Evolutionary conservation across 2,888 invertebrate genomes (phyloP).

Genomic region (Fragum sueziense): DNA sequence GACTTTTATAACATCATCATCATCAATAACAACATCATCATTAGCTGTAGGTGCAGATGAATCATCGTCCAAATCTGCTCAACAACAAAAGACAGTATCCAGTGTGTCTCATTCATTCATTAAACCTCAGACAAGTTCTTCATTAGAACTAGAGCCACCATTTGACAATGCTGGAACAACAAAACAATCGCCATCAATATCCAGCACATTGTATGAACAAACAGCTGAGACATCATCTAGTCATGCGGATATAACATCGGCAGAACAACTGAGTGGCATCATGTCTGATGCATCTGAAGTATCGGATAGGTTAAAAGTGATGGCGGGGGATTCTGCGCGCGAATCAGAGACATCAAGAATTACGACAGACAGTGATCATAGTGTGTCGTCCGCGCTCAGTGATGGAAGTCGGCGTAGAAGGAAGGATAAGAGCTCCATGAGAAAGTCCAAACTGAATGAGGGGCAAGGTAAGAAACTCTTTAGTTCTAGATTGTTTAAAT

Average conservation of each 20-base stretch:
- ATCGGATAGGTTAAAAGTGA: conserved; percentile 22
- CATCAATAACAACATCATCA: neutral
- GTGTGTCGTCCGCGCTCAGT: conserved; percentile 50
- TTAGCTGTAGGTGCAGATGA: too few species aligned
- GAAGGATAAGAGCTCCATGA: conserved; percentile 58
- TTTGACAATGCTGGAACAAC: neutral
- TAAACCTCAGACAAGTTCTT: neutral
- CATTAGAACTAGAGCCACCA: neutral
- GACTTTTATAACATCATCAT: neutral
- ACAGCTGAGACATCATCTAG: neutral
- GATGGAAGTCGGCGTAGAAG: conserved; percentile 50
- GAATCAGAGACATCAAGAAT: conserved; percentile 34
- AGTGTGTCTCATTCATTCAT: neutral
- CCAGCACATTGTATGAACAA: conserved; percentile 37
- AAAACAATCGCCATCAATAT: conserved; percentile 37
- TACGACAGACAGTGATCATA: conserved; percentile 53
- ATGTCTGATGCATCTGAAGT: conserved; percentile 47
- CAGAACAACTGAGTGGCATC: conserved; percentile 36
- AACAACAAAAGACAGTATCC: neutral
- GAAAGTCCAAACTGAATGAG: conserved; percentile 58
- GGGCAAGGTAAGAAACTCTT: neutral
- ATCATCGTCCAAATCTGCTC: neutral
- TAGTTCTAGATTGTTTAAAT: too few species aligned
- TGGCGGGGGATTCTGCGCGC: neutral
- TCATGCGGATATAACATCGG: conserved; percentile 4